Evolutionary conservation across 2,797 vertebrate species (phyloP).

Genomic region (Pseudopleuronectes americanus): DNA sequence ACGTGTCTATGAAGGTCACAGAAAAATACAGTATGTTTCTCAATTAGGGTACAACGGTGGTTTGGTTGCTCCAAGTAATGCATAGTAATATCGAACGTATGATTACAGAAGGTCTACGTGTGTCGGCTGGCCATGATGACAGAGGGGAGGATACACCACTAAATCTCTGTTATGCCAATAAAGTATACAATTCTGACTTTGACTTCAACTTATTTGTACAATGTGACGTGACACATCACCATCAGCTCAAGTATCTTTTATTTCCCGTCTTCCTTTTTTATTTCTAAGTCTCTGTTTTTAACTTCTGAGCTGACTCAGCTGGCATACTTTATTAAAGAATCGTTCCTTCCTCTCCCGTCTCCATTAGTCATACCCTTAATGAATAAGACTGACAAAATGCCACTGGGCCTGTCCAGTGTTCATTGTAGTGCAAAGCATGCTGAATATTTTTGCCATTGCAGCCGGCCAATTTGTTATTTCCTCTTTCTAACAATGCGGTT

Average conservation of each 20-base stretch:
- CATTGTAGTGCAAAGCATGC: slow-evolving; percentile 30
- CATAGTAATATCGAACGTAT: not conserved
- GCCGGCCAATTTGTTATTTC: not conserved
- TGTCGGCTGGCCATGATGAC: not conserved
- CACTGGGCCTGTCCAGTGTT: slow-evolving; percentile 23
- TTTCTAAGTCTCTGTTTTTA: not conserved
- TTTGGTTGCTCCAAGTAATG: not conserved
- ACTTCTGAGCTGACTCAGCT: slow-evolving; percentile 20
- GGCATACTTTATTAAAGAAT: not conserved
- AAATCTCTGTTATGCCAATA: too few species aligned
- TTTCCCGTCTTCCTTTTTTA: not conserved
- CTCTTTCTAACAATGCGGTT: not conserved
- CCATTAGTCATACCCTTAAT: slow-evolving; percentile 24
- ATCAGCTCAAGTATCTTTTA: not conserved
- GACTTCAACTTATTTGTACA: too few species aligned
- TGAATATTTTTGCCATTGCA: slow-evolving; percentile 19
- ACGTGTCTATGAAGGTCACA: slow-evolving; percentile 3
- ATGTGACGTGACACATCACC: too few species aligned
- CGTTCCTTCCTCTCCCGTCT: slow-evolving; percentile 15
- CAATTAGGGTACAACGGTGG: too few species aligned
- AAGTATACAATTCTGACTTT: too few species aligned
- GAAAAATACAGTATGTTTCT: slow-evolving; percentile 1
- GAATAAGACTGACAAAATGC: slow-evolving; percentile 34
- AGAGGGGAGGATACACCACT: too few species aligned
- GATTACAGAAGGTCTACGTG: not conserved